Percentiles rank a stretch among this genome's conserved stretches.
Conservation (phyloP, 1,140 invertebrate species). For the Leptoteleia sp. region DNA sequence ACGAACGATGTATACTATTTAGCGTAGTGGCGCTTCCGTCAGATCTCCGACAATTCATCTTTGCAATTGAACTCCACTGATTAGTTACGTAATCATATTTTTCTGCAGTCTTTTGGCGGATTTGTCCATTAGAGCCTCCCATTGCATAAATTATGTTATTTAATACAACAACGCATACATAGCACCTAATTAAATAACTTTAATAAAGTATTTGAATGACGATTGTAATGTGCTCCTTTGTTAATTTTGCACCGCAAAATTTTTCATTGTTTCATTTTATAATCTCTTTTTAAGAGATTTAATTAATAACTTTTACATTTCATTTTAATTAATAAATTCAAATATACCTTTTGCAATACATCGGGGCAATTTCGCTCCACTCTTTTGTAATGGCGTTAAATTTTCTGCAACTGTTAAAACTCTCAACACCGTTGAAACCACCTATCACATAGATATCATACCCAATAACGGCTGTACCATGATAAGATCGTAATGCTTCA, state of each 20-base stretch:
- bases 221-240: too few species aligned
- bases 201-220: slow-evolving; percentile 5
- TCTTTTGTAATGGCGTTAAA: slow-evolving; percentile 84
- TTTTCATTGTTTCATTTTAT: too few species aligned
- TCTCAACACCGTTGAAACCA: slow-evolving; percentile 85
- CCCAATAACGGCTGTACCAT: slow-evolving; percentile 86
- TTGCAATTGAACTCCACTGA: slow-evolving; percentile 84
- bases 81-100: slow-evolving; percentile 86
- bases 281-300: too few species aligned
- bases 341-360: slow-evolving; percentile 84
- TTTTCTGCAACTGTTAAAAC: slow-evolving; percentile 85
- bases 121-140: slow-evolving; percentile 89
- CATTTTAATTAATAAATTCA: too few species aligned
- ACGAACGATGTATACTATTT: slow-evolving; percentile 76
- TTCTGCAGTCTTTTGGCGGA: slow-evolving; percentile 88
- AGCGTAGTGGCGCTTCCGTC: slow-evolving; percentile 85
- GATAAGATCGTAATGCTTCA: slow-evolving; percentile 86
- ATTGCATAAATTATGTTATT: slow-evolving; percentile 87
- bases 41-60: slow-evolving; percentile 86
- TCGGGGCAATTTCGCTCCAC: slow-evolving; percentile 85
- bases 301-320: too few species aligned
- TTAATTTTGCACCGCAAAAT: too few species aligned
- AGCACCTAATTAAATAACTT: slow-evolving; percentile 79
- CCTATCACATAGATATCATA: slow-evolving; percentile 87
- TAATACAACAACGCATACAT: slow-evolving; percentile 85